These are phyloP conservation scores for Otus sunia DNA, from an alignment of 2,113 vertebrate genomes.

Conservation along the genomic window DNA sequence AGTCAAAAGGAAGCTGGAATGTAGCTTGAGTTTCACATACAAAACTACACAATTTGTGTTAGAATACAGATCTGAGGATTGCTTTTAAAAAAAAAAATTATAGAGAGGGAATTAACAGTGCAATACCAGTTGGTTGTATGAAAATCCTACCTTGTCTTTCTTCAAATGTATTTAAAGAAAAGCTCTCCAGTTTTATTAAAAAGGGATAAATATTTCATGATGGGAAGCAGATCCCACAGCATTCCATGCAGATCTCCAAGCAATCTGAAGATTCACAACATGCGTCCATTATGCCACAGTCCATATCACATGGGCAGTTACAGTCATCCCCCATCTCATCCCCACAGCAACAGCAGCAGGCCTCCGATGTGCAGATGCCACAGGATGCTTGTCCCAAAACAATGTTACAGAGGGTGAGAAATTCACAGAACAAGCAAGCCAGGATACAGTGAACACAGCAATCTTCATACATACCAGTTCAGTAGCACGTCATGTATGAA, in stretches of 20 bases:
- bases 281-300: constrained; percentile 97
- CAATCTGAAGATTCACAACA: constrained; percentile 98
- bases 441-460: constrained; percentile 97
- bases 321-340: constrained; percentile 89
- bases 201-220: constrained; percentile 79
- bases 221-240: constrained; percentile 98
- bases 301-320: constrained; percentile 86
- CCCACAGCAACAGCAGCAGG: constrained; percentile 90
- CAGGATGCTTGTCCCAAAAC: constrained; percentile 92
- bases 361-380: constrained; percentile 87
- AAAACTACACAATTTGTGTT: constrained; percentile 46
- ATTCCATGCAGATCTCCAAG: constrained; percentile 99
- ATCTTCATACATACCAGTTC: constrained; percentile 72
- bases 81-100: constrained; percentile 21
- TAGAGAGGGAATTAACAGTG: constrained; percentile 70
- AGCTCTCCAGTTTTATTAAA: constrained; percentile 75
- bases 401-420: constrained; percentile 95
- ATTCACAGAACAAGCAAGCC: constrained; percentile 99
- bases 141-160: constrained; percentile 65
- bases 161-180: constrained; percentile 44
- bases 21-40: constrained; percentile 63
- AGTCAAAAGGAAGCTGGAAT: constrained; percentile 49
- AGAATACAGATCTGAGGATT: constrained; percentile 11
- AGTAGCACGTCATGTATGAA: neutral
- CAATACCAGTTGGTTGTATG: constrained; percentile 58